phyloP scores from a whole-genome alignment of 2,113 vertebrate genomes.

The Psophia crepitans region DNA sequence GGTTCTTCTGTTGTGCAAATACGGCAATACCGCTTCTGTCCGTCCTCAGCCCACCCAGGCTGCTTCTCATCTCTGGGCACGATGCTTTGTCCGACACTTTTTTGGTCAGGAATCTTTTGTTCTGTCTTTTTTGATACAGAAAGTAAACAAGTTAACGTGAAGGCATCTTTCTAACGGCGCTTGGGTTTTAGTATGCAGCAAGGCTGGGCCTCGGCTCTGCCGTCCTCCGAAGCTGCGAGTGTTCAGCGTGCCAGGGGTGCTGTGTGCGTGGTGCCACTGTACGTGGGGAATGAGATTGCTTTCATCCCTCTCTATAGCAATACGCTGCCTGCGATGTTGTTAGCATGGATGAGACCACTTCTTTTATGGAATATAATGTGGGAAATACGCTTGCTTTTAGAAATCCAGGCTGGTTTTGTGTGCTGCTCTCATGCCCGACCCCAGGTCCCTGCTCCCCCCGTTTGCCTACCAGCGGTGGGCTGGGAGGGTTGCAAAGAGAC shows the following conservation, averaged over 20 bases:
- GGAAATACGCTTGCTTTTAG: background rate
- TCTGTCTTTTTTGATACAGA: background rate
- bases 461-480: fast-evolving
- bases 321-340: fast-evolving
- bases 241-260: fast-evolving
- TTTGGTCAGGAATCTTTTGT: background rate
- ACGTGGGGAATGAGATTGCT: fast-evolving
- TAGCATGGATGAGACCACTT: background rate
- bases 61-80: background rate
- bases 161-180: background rate
- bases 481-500: background rate
- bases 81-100: background rate
- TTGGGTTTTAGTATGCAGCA: background rate
- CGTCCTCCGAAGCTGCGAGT: fast-evolving
- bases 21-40: fast-evolving
- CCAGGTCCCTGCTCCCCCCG: fast-evolving
- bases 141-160: background rate
- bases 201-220: background rate
- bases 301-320: fast-evolving
- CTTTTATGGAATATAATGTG: fast-evolving
- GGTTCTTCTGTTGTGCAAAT: background rate
- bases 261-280: fast-evolving
- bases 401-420: fast-evolving
- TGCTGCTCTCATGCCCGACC: fast-evolving
- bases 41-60: fast-evolving